Percentiles rank a stretch among this genome's conserved stretches.
Evolutionary conservation across 2,797 vertebrate genomes (phyloP).

Genomic region (Poeciliopsis turneri): DNA sequence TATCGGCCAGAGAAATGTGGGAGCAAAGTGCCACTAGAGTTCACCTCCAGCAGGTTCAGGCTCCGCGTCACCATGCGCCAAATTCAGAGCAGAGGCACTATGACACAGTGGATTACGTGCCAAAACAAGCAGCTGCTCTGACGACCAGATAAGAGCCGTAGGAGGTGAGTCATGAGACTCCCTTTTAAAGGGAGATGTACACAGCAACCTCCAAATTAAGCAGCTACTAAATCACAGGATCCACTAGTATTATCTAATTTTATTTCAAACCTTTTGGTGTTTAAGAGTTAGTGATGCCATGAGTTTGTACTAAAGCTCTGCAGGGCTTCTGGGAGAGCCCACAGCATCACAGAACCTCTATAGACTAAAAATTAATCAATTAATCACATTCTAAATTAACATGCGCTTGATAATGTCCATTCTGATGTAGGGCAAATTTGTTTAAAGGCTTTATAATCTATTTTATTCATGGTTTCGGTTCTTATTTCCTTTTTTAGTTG

Average conservation of each 20-base stretch:
- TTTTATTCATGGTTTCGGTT: too few relatives aligned
- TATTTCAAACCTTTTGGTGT: too few relatives aligned
- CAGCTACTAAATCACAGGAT: not conserved
- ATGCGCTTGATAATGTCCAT: not conserved
- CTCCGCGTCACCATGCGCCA: not conserved
- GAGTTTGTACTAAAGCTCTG: not conserved
- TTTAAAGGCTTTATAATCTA: too few relatives aligned
- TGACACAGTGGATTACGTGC: slow-evolving; percentile 9
- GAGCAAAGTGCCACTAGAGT: slow-evolving; percentile 14
- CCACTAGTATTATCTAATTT: not conserved
- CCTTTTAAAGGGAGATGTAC: slow-evolving; percentile 1
- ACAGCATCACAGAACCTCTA: not conserved
- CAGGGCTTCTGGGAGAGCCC: not conserved
- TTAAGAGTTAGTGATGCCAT: not conserved
- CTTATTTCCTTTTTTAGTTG: too few relatives aligned
- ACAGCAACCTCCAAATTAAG: slow-evolving; percentile 4
- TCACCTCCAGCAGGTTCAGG: not conserved
- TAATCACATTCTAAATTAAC: too few relatives aligned
- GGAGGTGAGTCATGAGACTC: not conserved
- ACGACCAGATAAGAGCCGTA: not conserved
- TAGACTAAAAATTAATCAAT: too few relatives aligned
- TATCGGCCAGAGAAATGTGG: slow-evolving; percentile 12
- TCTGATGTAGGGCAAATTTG: not conserved
- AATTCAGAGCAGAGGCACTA: slow-evolving; percentile 1
- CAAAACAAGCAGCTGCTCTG: slow-evolving; percentile 1